Conservation (phyloP, 2,888 invertebrate genomes). For the Linnaemya vulpina region DNA sequence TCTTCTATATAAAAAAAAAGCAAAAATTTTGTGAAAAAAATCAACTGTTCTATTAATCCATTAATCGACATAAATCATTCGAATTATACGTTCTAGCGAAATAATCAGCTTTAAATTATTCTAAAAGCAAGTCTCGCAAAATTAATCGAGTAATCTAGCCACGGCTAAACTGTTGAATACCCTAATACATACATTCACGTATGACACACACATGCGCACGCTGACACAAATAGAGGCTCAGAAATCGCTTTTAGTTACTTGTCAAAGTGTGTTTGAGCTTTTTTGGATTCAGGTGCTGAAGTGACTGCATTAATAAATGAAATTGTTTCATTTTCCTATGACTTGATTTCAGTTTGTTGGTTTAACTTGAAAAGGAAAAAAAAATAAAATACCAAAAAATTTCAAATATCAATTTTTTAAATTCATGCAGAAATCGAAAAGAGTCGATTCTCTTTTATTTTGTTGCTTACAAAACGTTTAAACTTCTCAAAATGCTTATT, state of each 20-base stretch:
- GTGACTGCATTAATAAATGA: constrained; percentile 66
- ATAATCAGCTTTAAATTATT: no score
- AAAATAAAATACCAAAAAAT: constrained; percentile 23
- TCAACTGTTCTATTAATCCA: no score
- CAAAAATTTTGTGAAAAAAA: no score
- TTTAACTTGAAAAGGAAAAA: constrained; percentile 18
- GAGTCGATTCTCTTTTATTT: background rate
- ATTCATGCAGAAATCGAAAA: constrained; percentile 23
- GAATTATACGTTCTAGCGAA: no score
- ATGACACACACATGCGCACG: background rate
- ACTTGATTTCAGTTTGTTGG: constrained; percentile 49
- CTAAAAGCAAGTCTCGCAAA: no score
- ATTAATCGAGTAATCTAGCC: no score
- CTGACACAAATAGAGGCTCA: constrained; percentile 3
- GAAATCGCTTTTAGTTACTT: constrained; percentile 38
- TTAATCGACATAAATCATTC: no score
- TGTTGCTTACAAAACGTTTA: background rate
- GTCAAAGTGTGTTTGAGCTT: constrained; percentile 42
- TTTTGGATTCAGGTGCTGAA: constrained; percentile 71
- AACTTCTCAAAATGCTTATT: background rate
- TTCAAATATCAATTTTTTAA: background rate
- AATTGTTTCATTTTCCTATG: constrained; percentile 69
- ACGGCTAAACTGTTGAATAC: no score
- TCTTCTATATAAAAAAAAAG: no score
- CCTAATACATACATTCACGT: background rate